Conservation (phyloP, 2,888 invertebrate species). For the Clitarchus hookeri region DNA sequence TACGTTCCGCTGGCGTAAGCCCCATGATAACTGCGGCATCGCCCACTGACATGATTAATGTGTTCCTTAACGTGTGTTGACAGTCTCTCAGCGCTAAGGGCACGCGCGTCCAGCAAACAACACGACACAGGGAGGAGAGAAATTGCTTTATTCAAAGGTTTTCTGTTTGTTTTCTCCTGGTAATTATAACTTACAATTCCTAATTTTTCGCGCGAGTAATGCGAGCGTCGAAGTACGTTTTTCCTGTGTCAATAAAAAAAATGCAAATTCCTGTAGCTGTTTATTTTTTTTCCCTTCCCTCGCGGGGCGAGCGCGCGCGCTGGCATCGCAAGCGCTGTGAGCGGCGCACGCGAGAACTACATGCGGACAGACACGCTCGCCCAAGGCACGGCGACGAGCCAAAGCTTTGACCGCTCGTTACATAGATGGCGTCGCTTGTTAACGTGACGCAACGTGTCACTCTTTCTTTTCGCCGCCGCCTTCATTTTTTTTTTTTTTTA, state of each 20-base stretch:
- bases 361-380: neutral
- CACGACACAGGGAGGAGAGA: neutral
- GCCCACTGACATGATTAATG: neutral
- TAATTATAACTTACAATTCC: conserved; percentile 20
- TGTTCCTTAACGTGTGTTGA: neutral
- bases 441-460: neutral
- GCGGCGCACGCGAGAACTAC: conserved; percentile 4
- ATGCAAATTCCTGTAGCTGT: neutral
- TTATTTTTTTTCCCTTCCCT: conserved; percentile 15
- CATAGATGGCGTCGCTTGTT: conserved; percentile 15
- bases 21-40: neutral
- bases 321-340: neutral
- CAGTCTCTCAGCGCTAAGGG: neutral
- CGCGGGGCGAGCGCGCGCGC: neutral
- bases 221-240: neutral
- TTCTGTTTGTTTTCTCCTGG: neutral
- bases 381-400: neutral
- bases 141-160: conserved; percentile 11
- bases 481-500: too few relatives aligned
- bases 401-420: conserved; percentile 14
- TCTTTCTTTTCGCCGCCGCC: neutral
- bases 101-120: neutral
- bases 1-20: neutral
- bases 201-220: neutral
- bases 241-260: conserved; percentile 24